phyloP scores from a whole-genome alignment of 2,888 invertebrate genomes.

The Drosophila ezoana region DNA sequence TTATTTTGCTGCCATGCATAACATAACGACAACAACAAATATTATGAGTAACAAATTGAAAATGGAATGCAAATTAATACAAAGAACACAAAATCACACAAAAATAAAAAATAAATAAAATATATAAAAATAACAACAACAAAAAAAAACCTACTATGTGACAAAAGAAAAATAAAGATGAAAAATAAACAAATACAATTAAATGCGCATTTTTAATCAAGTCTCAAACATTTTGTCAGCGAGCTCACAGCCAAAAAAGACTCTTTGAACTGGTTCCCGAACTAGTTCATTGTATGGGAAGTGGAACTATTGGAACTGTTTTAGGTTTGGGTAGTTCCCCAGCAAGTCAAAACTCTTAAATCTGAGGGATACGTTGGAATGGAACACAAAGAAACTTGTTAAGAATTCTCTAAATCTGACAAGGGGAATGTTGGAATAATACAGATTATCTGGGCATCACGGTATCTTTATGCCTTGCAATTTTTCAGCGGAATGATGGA shows the following conservation, averaged over 20 bases:
- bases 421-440: too few relatives aligned
- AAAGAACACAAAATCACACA: conserved; percentile 21
- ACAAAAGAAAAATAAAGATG: conserved; percentile 42
- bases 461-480: background rate
- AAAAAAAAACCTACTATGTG: conserved; percentile 53
- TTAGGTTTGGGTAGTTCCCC: too few relatives aligned
- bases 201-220: conserved; percentile 26
- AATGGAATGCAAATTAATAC: conserved; percentile 42
- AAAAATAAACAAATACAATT: conserved; percentile 22
- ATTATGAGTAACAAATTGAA: conserved; percentile 34
- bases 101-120: conserved; percentile 16
- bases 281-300: too few relatives aligned
- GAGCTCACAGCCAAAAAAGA: too few relatives aligned
- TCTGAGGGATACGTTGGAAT: too few relatives aligned
- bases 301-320: too few relatives aligned
- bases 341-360: too few relatives aligned
- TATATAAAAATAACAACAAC: background rate
- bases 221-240: background rate
- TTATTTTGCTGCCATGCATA: conserved; percentile 40
- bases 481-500: background rate
- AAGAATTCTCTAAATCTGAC: too few relatives aligned
- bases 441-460: too few relatives aligned
- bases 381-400: too few relatives aligned
- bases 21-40: conserved; percentile 18
- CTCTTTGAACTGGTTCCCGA: too few relatives aligned